These are phyloP conservation scores for Musca vetustissima DNA, from an alignment of 1,140 invertebrate genomes.

Conservation along the genomic window DNA sequence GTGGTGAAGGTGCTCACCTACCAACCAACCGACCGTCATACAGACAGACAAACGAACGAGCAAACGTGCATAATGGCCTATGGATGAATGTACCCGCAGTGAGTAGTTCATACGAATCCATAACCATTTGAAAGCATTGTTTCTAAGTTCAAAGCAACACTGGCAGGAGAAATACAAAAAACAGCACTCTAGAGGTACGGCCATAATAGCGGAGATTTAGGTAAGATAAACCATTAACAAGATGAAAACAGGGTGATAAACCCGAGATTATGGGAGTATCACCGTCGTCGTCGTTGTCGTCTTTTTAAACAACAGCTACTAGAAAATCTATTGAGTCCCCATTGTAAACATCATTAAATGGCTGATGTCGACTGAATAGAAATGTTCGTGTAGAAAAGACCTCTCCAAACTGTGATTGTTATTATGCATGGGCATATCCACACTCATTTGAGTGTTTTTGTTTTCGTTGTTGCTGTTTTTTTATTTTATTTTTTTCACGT, in stretches of 20 bases:
- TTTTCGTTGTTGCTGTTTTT: too few species aligned
- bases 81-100: not conserved
- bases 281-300: too few species aligned
- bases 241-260: slow-evolving; percentile 11
- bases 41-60: not conserved
- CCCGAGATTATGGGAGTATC: slow-evolving; percentile 12
- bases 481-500: too few species aligned
- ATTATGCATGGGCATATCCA: too few species aligned
- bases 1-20: not conserved
- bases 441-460: too few species aligned
- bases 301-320: too few species aligned
- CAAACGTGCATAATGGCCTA: not conserved
- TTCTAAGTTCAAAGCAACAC: slow-evolving; percentile 10
- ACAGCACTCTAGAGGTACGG: not conserved
- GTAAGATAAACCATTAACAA: slow-evolving; percentile 17
- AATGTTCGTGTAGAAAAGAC: too few species aligned
- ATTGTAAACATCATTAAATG: too few species aligned
- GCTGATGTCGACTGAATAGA: too few species aligned
- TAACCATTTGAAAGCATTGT: slow-evolving; percentile 3
- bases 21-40: not conserved
- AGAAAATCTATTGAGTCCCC: too few species aligned
- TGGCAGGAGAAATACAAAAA: not conserved
- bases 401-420: too few species aligned
- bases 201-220: slow-evolving; percentile 6
- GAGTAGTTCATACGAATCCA: too few species aligned